Conservation (phyloP, 2,888 invertebrate genomes). For the Drosophila emarginata region DNA sequence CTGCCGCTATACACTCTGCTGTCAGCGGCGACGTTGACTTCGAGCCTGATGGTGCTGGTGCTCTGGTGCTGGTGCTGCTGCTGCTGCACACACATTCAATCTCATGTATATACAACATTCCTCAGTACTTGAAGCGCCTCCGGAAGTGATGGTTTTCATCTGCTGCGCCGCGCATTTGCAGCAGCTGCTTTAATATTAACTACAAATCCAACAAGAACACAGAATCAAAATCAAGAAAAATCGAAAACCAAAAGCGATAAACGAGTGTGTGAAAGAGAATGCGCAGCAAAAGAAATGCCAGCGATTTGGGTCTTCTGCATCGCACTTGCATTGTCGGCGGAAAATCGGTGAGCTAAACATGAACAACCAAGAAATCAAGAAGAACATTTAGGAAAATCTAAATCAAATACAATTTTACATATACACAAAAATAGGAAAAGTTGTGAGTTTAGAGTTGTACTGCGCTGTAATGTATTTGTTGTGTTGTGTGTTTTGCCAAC, state of each 20-base stretch:
- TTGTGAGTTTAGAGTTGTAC: neutral
- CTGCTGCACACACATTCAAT: constrained; percentile 42
- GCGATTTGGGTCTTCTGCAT: constrained; percentile 57
- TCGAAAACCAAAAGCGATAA: constrained; percentile 10
- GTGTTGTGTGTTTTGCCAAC: neutral
- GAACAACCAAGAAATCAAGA: neutral
- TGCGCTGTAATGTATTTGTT: too few relatives aligned
- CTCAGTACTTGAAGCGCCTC: constrained; percentile 83
- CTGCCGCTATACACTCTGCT: constrained; percentile 16
- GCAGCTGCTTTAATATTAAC: constrained; percentile 33
- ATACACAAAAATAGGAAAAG: neutral
- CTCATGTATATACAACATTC: constrained; percentile 71
- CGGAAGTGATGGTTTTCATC: constrained; percentile 82
- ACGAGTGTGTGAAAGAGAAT: constrained; percentile 57
- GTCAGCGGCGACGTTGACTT: constrained; percentile 27
- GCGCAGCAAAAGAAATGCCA: constrained; percentile 69
- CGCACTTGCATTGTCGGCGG: constrained; percentile 62
- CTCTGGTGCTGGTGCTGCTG: constrained; percentile 24
- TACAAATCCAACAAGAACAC: constrained; percentile 8
- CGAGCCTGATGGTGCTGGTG: constrained; percentile 24
- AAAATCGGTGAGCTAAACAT: constrained; percentile 42
- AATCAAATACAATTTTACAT: constrained; percentile 1
- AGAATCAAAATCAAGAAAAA: constrained; percentile 6
- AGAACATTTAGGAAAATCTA: constrained; percentile 16
- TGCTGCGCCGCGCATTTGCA: constrained; percentile 69